Evolutionary conservation across 1,140 invertebrate species (phyloP), one percentile per base, ranked within the genome.

Genomic region (Zaprionus nigranus): DNA sequence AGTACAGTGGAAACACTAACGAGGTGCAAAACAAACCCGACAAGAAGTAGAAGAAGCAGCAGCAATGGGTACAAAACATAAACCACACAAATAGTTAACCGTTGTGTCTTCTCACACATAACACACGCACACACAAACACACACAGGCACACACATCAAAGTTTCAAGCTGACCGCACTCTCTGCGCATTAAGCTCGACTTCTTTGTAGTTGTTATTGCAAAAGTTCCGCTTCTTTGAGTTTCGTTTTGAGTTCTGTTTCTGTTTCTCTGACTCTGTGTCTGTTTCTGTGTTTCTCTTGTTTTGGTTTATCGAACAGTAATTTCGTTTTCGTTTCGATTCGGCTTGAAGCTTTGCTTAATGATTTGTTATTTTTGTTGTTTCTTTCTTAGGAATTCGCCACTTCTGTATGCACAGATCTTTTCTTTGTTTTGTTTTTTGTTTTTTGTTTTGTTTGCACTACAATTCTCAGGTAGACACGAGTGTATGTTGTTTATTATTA

Each of bases 291-390:
- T 61, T 46, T 26, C 59, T 61, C 49, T 28, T 54, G 62, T 59
- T 66, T 69, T 57, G 49, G 65, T 49, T 49, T 49, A 57, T 69
- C 58, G 30, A 62, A 62, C 72, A 57, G 71, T 69, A 70, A 75
- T 69, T 75, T 70, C 43, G 51, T 59, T 71, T 73, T 78, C 59
- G 59, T 80, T 80, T 80, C 77, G 77, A 66, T 84, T 75, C 59
- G 64, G 22, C 51, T 59, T 40, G 20, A 68, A 68, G 28, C 40
- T 68, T 68, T 59, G 64, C 64, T 34, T 60, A 59, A 68, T 68
- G 30, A 59, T 68, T 46, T 46, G n/a, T 46, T 46, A 46, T 46
- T 46, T 7, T 46, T 46, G 65, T 67, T 67, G 34, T 51, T 59
- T 59, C 12, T 51, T 24, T 51, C 46, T 11, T 3, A 34, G 64